phyloP scores from a whole-genome alignment of 2,797 vertebrate species.

The Myotis pilosus region DNA sequence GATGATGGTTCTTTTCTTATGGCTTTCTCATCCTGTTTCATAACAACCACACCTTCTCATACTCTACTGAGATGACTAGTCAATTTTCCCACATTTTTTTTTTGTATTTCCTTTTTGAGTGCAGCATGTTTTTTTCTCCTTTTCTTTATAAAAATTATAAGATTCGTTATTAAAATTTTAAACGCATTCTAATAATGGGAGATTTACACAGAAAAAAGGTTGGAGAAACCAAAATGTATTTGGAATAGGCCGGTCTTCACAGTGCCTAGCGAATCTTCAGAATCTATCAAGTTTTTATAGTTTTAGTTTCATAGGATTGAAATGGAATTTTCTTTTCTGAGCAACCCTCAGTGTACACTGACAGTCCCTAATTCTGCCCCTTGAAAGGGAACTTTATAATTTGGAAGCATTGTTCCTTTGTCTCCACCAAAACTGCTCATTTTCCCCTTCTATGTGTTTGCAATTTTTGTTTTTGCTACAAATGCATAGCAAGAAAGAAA shows the following conservation, averaged over 20 bases:
- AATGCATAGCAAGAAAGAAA: not conserved
- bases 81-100: not conserved
- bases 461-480: not conserved
- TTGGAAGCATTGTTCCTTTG: not conserved
- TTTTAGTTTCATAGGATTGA: not conserved
- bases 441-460: not conserved
- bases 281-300: not conserved
- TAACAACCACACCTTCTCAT: not conserved
- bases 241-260: not conserved
- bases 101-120: not conserved
- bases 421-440: not conserved
- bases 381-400: not conserved
- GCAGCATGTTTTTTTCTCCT: not conserved
- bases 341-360: not conserved
- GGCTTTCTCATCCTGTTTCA: not conserved
- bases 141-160: not conserved
- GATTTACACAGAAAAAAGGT: not conserved
- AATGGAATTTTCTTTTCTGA: not conserved
- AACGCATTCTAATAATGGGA: not conserved
- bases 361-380: not conserved
- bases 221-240: not conserved
- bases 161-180: not conserved
- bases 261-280: not conserved
- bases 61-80: not conserved
- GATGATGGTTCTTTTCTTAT: not conserved